Base-by-base conservation (phyloP, 2,797 vertebrate genomes). In the Cryptoblepharus egeriae region DNA sequence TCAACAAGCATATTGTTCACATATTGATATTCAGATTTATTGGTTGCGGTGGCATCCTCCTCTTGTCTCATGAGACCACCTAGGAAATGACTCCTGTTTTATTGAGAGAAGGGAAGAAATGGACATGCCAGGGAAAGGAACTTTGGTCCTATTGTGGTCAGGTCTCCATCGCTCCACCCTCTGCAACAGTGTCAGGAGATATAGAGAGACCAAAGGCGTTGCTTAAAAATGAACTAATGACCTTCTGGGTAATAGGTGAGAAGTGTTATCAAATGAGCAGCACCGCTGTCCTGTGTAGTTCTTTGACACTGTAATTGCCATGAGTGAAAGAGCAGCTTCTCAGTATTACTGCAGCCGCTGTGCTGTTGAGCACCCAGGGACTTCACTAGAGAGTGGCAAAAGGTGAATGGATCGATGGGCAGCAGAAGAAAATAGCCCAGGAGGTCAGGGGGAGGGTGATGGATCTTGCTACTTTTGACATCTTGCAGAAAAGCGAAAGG, bases 161-260 rank as follows among this genome's bases (percentile, higher is more conserved):
- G 55, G 55, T 81, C 60, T 4, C 57, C 58, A 22, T 72, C 24
- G 35, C 32, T 70, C 32, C 2, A 0, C 0, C 2, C 18, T 28
- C 28, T 0, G 0, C 26, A 1, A 16, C 0, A 0, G 22, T 20
- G 37, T 58, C 79, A 65, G 9, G 35, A 30, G n/a, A 42, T 22
- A 57, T 15, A 22, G 60, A 60, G 5, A 32, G 45, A 64, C 6
- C 18, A 37, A 39, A 63, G 72, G 52, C 45, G 64, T 32, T 9
- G 8, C 57, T 69, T 63, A 74, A 74, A 63, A 78, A 42, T 70
- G 70, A 75, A 71, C 37, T 15, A 22, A 61, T 75, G 67, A 72
- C 37, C 30, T 86, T 83, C 45, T 57, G 60, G 60, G 71, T 13
- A 67, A 55, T 63, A 42, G 0, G 18, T 73, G 67, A 79, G 39